Evolutionary conservation across 2,888 invertebrate genomes (phyloP).

Genomic region (Capitulum mitella): DNA sequence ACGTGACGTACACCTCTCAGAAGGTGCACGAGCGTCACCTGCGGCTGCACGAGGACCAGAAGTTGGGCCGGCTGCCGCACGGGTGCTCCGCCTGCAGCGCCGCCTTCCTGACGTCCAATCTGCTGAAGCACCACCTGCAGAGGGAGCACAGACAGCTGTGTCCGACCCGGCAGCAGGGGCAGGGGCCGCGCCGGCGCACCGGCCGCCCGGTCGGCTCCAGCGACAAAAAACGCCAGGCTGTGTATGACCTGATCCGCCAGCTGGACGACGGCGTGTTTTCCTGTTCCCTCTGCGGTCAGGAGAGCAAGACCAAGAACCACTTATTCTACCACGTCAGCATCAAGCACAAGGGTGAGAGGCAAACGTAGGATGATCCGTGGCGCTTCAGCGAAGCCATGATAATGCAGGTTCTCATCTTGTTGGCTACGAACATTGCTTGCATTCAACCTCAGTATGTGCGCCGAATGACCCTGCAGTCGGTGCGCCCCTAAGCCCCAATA

Average conservation of each 20-base stretch:
- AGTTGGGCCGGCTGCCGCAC: not conserved
- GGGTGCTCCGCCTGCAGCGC: not conserved
- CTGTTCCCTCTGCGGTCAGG: not conserved
- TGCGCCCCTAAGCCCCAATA: too few species aligned
- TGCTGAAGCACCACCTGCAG: constrained; percentile 1
- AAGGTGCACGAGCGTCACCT: not conserved
- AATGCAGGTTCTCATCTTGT: too few species aligned
- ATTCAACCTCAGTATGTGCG: too few species aligned
- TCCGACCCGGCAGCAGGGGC: not conserved
- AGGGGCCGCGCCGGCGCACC: not conserved
- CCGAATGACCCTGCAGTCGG: too few species aligned
- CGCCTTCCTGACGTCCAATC: not conserved
- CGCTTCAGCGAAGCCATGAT: too few species aligned
- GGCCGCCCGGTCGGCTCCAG: constrained; percentile 15
- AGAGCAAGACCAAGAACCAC: not conserved
- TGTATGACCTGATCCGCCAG: not conserved
- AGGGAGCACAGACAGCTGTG: not conserved
- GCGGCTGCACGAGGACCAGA: constrained; percentile 9
- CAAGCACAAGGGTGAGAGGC: constrained; percentile 22
- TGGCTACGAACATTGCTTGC: too few species aligned
- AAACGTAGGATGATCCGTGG: too few species aligned
- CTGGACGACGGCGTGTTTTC: not conserved
- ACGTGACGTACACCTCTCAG: constrained; percentile 15
- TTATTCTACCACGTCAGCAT: constrained; percentile 15
- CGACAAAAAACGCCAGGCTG: not conserved